Percentiles rank a stretch among this genome's conserved stretches.
phyloP scores from a whole-genome alignment of 2,113 vertebrate genomes.

The Lontra canadensis region DNA sequence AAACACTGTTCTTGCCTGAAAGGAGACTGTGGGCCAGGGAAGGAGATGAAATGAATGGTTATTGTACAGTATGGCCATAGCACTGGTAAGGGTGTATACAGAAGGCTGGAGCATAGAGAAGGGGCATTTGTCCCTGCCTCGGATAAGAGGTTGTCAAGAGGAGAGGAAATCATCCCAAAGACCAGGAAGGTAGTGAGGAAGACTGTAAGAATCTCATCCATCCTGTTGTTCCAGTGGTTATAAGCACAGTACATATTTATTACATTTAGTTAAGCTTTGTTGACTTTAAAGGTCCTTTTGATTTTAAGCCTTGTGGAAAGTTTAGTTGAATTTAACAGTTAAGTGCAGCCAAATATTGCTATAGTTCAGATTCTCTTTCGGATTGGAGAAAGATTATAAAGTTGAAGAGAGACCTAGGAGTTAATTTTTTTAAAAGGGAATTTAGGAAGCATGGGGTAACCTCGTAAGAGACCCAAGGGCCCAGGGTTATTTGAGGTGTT shows the following conservation, averaged over 20 bases:
- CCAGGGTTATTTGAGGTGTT: conserved; percentile 44
- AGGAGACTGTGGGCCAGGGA: neutral
- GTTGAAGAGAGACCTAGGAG: neutral
- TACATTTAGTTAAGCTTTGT: neutral
- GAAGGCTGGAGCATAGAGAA: neutral
- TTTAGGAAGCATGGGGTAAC: conserved; percentile 17
- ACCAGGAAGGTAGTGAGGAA: neutral
- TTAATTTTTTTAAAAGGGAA: neutral
- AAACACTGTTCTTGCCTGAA: neutral
- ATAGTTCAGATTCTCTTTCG: conserved; percentile 9
- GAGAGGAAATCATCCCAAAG: conserved; percentile 32
- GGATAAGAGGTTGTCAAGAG: neutral
- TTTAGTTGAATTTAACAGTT: conserved; percentile 4
- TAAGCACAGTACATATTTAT: neutral
- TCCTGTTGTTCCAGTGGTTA: neutral
- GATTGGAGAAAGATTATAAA: conserved; percentile 1
- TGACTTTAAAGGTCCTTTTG: conserved; percentile 18
- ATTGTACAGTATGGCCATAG: neutral
- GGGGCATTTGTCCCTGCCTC: neutral
- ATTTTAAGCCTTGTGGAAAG: conserved; percentile 2
- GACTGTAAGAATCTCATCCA: neutral
- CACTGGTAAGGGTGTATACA: neutral
- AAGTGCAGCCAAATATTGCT: neutral
- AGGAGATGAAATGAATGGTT: neutral
- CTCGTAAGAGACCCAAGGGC: neutral